Evolutionary conservation across 37 sponge, comb jelly and placozoan genomes (phyloP), one percentile per base, ranked within the genome.

Genomic region (Chondrosia reniformis): DNA sequence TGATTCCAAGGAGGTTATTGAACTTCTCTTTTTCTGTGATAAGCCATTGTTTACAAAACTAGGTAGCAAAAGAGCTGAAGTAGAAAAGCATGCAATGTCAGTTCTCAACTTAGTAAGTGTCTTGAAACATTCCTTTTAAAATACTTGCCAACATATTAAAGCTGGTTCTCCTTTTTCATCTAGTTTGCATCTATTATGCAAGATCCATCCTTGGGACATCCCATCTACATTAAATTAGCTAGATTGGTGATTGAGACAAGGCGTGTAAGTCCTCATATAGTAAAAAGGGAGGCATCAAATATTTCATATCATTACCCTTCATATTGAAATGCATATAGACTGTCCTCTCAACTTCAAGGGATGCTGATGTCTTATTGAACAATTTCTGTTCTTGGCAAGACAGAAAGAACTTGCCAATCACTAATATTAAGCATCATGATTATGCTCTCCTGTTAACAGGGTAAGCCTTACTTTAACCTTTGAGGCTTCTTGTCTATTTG

Each of bases 361-460:
- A 66, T 15, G 67, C 36, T 5, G 30, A 31, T 66, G 38, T 31
- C 36, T 31, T 66, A 40, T 5, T 39, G 5, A 34, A 66, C 38
- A 17, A 31, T 13, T 69, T 69, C 72, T 69, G 72, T 38, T 4
- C 15, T 9, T n/a, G 3, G 19, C 72, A 69, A 44, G 15, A 44
- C 17, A 40, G 24, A 41, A 21, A 43, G 43, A 30, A 69, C 9
- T 21, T 30, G 30, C 39, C 67, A 8, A 40, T 19, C 9, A 44
- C 44, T 7, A 9, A 30, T 17, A 17, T 10, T 1, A 17, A 2
- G 12, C 41, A 69, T 44, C 36, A 34, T 69, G 72, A 69, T 25
- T 69, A 40, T 40, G 72, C 72, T 39, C 2, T 69, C 31, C 43
- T 69, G 41, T 43, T 69, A 15, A 69, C 72, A 34, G 72, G 72